Conservation (phyloP, 1,140 invertebrate genomes). For the Microvelia longipes region DNA sequence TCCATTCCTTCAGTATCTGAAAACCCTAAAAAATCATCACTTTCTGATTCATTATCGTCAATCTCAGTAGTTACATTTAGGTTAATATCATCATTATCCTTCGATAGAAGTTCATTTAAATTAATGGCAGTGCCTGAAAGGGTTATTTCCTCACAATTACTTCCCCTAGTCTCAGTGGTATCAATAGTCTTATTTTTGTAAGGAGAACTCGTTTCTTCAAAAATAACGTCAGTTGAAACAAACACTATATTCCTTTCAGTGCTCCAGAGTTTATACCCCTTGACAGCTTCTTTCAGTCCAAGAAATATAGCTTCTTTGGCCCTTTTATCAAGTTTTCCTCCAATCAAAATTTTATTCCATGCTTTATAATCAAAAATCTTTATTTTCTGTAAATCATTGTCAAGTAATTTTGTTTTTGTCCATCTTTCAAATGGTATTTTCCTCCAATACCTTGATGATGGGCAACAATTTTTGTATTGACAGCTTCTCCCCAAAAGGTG, state of each 20-base stretch:
- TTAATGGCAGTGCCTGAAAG: not conserved
- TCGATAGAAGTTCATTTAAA: not conserved
- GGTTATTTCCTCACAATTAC: not conserved
- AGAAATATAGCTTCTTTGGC: not conserved
- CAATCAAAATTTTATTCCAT: not conserved
- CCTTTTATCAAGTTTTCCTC: not conserved
- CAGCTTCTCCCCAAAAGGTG: conserved; percentile 18
- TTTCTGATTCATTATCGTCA: not conserved
- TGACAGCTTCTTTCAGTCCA: not conserved
- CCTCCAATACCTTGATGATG: not conserved
- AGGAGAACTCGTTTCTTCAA: not conserved
- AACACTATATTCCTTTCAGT: not conserved
- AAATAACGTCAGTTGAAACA: not conserved
- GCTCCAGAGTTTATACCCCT: not conserved
- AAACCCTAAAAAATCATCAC: not conserved
- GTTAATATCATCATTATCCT: not conserved
- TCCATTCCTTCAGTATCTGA: not conserved
- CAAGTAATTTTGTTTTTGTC: not conserved
- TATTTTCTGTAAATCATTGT: not conserved
- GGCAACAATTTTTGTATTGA: conserved; percentile 15
- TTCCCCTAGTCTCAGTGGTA: not conserved
- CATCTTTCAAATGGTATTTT: not conserved
- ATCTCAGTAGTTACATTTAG: not conserved
- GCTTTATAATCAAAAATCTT: not conserved
- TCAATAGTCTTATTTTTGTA: not conserved